Percentiles rank a stretch among this genome's conserved stretches.
These are phyloP conservation scores for Geophilus truncorum DNA, from an alignment of 2,888 invertebrate genomes.

Conservation along the genomic window DNA sequence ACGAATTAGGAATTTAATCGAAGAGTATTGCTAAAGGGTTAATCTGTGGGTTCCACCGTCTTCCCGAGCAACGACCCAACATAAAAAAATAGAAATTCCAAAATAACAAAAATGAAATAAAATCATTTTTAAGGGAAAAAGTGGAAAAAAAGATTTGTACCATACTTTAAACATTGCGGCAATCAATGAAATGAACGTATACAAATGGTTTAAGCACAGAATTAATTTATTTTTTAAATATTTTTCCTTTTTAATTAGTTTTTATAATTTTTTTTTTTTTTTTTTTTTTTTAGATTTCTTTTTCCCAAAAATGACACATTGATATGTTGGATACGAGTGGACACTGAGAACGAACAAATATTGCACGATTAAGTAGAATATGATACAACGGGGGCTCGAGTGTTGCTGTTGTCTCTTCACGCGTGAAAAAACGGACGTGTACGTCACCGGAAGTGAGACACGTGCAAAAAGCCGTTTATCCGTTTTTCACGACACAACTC, in stretches of 20 bases:
- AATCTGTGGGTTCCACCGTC: slow-evolving; percentile 8
- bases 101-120: not conserved
- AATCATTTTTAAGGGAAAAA: not conserved
- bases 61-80: slow-evolving; percentile 5
- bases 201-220: slow-evolving; percentile 8
- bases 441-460: too few species aligned
- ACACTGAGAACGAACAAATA: slow-evolving; percentile 27
- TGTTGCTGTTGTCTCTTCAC: slow-evolving; percentile 19
- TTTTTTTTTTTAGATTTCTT: not conserved
- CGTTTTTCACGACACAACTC: not conserved
- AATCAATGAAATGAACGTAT: not conserved
- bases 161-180: not conserved
- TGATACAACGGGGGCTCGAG: slow-evolving; percentile 24
- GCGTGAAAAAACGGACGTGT: not conserved
- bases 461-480: too few species aligned
- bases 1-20: slow-evolving; percentile 12
- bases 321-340: slow-evolving; percentile 18
- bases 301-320: slow-evolving; percentile 20
- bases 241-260: not conserved
- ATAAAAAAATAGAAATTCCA: not conserved
- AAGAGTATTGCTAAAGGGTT: slow-evolving; percentile 17
- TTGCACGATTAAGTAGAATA: slow-evolving; percentile 27
- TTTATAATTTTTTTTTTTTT: not conserved
- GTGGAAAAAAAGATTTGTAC: not conserved
- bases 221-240: not conserved